Conservation (phyloP, 2,797 vertebrate genomes). For the Cyclura pinguis region DNA sequence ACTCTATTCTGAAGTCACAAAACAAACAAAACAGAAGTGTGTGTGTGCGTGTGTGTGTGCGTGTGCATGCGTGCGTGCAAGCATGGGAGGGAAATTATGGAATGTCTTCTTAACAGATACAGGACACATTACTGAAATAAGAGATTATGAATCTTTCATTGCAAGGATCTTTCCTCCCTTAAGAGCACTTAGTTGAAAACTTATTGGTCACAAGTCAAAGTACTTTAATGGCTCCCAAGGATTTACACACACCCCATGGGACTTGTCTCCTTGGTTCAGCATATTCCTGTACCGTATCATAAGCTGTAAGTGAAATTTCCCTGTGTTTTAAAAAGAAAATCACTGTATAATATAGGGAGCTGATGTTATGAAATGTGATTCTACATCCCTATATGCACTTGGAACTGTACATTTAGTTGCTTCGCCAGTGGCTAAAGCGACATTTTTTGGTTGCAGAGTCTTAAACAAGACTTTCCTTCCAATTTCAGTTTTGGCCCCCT, state of each 20-base stretch:
- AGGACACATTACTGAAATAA: background rate
- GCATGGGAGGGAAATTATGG: background rate
- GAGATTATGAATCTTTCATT: constrained; percentile 16
- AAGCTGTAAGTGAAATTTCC: background rate
- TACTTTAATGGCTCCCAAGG: background rate
- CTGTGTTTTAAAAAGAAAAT: background rate
- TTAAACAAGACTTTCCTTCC: background rate
- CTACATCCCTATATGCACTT: background rate
- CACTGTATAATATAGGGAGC: background rate
- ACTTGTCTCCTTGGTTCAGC: background rate
- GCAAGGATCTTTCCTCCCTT: background rate
- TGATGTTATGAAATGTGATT: background rate
- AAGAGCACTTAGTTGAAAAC: constrained; percentile 2
- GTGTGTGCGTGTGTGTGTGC: too few species aligned
- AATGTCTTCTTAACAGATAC: background rate
- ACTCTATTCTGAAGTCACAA: background rate
- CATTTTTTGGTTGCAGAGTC: background rate
- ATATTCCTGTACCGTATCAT: background rate
- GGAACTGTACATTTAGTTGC: background rate
- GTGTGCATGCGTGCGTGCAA: background rate
- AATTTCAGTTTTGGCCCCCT: background rate
- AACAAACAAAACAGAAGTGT: background rate
- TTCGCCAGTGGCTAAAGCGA: background rate
- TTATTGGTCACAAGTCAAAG: background rate
- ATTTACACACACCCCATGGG: background rate